Base-by-base conservation (phyloP, 2,888 invertebrate genomes). In the Girardia tigrina region DNA sequence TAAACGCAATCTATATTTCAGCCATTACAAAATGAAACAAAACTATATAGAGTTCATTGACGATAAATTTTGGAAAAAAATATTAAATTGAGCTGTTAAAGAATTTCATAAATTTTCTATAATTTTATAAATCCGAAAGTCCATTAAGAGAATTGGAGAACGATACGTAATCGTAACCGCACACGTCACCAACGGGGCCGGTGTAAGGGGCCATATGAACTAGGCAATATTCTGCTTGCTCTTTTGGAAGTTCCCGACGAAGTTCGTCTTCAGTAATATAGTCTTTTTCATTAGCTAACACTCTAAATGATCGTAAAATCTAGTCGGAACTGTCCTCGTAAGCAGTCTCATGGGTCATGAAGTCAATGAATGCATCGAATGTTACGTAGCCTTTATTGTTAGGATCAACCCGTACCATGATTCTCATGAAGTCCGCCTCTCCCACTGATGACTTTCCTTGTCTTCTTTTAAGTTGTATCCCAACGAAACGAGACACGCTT, bases 211-310 rank as follows among this genome's bases (percentile, higher is more conserved):
- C 92, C 98, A 98, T 98, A 86, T 95, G 90, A 86, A 93, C 92
- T 85, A 98, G 94, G 87, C 98, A 99, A 87, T 98, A 98, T 87
- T 97, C 95, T 72, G 98, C 98, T 87, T 99, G 97, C 86, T 98
- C 97, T 78, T 94, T 94, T 77, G 98, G 98, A 86, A 99, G 87
- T 88, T 99, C 98, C 83, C 95, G 90, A 82, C 95, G 88, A 83
- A 99, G 87, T 87, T 97, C 95, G 82, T 98, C 97, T 78, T 95
- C 92, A 81, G 97, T 90, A 85, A 98, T 98, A 69, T 74, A 74
- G 85, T 97, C 95, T 92, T 97, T 95, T 86, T 97, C 97, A 81
- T 90, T 92, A 81, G 98, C 97, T 84, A 98, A 88, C 86, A 97
- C 95, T 87, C 95, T 92, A 89, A 98, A 98, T 85, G 95, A 95